Evolutionary conservation across 2,888 invertebrate species (phyloP).

Genomic region (Leucania comma): DNA sequence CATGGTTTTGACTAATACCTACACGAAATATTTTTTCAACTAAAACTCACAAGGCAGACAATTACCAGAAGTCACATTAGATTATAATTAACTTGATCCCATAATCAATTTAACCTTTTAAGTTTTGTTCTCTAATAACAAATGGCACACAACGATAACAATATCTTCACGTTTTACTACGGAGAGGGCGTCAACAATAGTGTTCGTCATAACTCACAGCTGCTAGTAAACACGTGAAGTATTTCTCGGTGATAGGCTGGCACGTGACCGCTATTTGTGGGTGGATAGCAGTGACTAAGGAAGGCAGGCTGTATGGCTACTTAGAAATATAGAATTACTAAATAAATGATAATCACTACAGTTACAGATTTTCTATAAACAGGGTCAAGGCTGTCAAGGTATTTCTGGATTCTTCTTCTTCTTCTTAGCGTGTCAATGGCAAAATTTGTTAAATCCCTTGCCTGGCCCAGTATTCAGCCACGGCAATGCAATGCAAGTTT

Average conservation of each 20-base stretch:
- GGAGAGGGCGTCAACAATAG: background rate
- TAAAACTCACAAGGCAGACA: too few species aligned
- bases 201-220: slow-evolving; percentile 6
- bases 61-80: too few species aligned
- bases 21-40: too few species aligned
- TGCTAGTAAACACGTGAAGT: slow-evolving; percentile 25
- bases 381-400: background rate
- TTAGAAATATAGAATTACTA: background rate
- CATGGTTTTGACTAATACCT: too few species aligned
- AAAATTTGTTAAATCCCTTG: too few species aligned
- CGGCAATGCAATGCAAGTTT: too few species aligned
- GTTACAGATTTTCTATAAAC: background rate
- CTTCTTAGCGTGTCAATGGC: too few species aligned
- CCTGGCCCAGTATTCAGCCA: too few species aligned
- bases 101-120: slow-evolving; percentile 19
- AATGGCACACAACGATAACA: background rate
- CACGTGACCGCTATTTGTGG: slow-evolving; percentile 21
- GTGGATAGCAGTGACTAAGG: background rate
- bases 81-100: slow-evolving; percentile 10
- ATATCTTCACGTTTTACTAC: slow-evolving; percentile 41
- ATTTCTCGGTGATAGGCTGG: background rate
- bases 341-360: background rate
- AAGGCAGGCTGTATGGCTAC: too few species aligned
- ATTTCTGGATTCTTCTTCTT: too few species aligned
- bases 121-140: slow-evolving; percentile 5